Evolutionary conservation across 2,113 vertebrate species (phyloP).

Genomic region (Gymnogyps californianus): DNA sequence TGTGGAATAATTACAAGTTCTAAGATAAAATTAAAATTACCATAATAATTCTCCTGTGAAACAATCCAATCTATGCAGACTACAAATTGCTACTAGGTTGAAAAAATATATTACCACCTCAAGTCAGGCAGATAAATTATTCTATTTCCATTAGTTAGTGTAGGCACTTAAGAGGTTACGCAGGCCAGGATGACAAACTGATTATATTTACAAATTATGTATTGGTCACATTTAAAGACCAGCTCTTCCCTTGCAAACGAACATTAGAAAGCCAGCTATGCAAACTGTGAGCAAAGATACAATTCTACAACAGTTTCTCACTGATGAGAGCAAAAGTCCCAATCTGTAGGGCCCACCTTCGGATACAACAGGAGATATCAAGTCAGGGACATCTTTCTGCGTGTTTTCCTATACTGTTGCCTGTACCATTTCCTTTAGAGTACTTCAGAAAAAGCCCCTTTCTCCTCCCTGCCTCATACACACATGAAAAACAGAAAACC

Average conservation of each 20-base stretch:
- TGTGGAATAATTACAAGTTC: constrained; percentile 48
- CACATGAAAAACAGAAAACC: neutral
- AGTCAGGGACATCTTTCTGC: neutral
- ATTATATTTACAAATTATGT: constrained; percentile 28
- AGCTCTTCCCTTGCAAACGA: neutral
- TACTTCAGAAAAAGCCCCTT: neutral
- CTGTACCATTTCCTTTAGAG: neutral
- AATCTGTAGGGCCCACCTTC: neutral
- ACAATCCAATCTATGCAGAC: constrained; percentile 41
- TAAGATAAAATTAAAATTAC: constrained; percentile 64
- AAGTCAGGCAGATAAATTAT: constrained; percentile 49
- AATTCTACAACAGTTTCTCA: neutral
- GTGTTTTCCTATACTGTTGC: neutral
- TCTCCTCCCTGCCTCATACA: neutral
- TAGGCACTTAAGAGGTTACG: constrained; percentile 32
- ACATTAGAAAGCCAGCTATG: neutral
- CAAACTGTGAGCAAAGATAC: neutral
- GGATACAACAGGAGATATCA: neutral
- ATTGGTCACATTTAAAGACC: neutral
- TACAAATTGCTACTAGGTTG: constrained; percentile 2
- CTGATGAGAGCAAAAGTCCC: neutral
- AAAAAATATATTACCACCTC: constrained; percentile 43
- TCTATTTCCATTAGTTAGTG: constrained; percentile 11
- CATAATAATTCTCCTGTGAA: constrained; percentile 60
- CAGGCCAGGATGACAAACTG: constrained; percentile 27